phyloP scores from a whole-genome alignment of 2,888 invertebrate species.

The Perdita meconis region DNA sequence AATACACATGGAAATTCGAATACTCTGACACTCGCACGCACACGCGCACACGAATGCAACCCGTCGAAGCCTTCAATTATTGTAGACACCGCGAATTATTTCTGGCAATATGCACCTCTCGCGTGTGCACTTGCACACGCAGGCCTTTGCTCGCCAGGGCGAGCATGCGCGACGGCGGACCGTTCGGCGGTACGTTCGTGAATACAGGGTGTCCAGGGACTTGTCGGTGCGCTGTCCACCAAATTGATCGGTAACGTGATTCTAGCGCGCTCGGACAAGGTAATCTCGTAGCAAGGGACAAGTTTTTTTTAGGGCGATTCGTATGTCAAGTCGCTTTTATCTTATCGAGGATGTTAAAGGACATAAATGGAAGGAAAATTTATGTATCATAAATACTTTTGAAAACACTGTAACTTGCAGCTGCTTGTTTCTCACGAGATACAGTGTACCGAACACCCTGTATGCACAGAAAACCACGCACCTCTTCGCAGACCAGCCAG shows the following conservation, averaged over 20 bases:
- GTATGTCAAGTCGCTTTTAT: no score
- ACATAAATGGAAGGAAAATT: no score
- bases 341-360: no score
- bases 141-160: slow-evolving; percentile 25
- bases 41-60: background rate
- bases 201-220: background rate
- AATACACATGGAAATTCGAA: slow-evolving; percentile 46
- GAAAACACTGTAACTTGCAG: no score
- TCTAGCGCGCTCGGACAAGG: no score
- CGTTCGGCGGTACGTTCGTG: slow-evolving; percentile 11
- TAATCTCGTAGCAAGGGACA: no score
- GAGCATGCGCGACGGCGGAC: slow-evolving; percentile 9
- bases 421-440: no score
- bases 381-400: no score
- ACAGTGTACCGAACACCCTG: slow-evolving; percentile 3
- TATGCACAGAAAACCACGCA: slow-evolving; percentile 4
- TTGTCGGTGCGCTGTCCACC: no score
- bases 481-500: slow-evolving; percentile 8
- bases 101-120: slow-evolving; percentile 33
- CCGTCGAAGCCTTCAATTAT: slow-evolving; percentile 62
- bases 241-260: no score
- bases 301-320: no score
- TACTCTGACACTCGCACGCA: slow-evolving; percentile 29
- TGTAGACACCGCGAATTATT: slow-evolving; percentile 58
- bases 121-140: slow-evolving; percentile 40